A percentile compares a stretch with the other conserved stretches of the same genome.
These are phyloP conservation scores for Nixonia krombeini DNA, from an alignment of 1,140 invertebrate species.

Conservation along the genomic window DNA sequence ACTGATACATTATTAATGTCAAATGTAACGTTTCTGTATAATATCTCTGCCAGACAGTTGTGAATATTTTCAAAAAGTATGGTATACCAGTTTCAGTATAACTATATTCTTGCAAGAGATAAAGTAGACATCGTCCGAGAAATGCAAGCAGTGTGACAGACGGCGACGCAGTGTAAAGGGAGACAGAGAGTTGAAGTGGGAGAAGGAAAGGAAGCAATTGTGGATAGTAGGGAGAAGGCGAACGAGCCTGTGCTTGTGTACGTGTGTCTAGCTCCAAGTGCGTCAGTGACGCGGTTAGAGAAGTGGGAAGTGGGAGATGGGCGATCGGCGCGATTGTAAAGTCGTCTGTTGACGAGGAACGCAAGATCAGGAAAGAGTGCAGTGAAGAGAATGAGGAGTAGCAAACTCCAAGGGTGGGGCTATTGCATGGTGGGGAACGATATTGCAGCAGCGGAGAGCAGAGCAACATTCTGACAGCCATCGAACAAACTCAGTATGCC, in stretches of 20 bases:
- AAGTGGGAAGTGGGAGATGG: constrained; percentile 26
- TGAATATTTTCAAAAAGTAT: not conserved
- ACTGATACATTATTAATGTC: too few species aligned
- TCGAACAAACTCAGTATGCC: constrained; percentile 64
- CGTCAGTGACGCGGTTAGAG: too few species aligned
- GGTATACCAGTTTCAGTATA: too few species aligned
- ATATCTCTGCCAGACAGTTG: not conserved
- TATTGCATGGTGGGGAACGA: constrained; percentile 41
- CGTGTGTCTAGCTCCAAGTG: constrained; percentile 28
- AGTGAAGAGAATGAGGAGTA: constrained; percentile 26
- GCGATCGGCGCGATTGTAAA: constrained; percentile 25
- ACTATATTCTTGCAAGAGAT: too few species aligned
- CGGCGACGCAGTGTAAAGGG: constrained; percentile 11
- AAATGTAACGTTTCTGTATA: too few species aligned
- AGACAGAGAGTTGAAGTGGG: too few species aligned
- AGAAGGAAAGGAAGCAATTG: constrained; percentile 9
- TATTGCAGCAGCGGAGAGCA: constrained; percentile 47
- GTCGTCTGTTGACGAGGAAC: constrained; percentile 9
- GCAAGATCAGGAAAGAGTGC: not conserved
- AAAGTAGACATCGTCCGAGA: not conserved
- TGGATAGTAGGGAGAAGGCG: not conserved
- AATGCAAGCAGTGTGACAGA: not conserved
- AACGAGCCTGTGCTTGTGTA: constrained; percentile 14
- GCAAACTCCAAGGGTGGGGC: constrained; percentile 35
- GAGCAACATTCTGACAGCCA: constrained; percentile 57